phyloP scores from a whole-genome alignment of 2,113 vertebrate species.

The Equus przewalskii region DNA sequence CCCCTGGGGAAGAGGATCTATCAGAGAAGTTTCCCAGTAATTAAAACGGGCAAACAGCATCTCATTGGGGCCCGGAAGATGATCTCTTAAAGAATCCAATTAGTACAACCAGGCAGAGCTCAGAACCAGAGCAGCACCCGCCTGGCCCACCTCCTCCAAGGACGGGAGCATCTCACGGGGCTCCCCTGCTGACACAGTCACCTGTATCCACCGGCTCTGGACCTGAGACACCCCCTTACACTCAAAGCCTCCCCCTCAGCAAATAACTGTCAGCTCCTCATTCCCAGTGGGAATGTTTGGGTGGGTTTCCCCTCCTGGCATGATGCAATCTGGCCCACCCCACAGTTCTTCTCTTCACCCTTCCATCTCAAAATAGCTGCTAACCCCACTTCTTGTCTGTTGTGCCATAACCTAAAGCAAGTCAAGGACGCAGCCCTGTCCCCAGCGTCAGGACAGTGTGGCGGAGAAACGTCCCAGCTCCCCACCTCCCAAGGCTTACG shows the following conservation, averaged over 20 bases:
- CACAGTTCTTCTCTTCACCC: neutral
- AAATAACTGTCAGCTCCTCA: accelerated
- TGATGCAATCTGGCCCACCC: too few relatives aligned
- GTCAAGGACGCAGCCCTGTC: too few relatives aligned
- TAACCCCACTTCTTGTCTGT: neutral
- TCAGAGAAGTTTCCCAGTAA: neutral
- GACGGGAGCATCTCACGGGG: accelerated
- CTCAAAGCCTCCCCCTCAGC: neutral
- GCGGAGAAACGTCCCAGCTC: neutral
- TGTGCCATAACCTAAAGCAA: neutral
- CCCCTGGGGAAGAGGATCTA: neutral
- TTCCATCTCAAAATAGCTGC: accelerated
- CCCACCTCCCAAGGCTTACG: neutral
- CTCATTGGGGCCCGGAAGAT: accelerated
- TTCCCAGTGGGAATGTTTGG: neutral
- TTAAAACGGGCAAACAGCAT: neutral
- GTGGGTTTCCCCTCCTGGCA: too few relatives aligned
- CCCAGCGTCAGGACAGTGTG: too few relatives aligned
- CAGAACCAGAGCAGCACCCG: neutral
- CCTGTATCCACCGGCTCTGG: accelerated
- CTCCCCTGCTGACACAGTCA: neutral
- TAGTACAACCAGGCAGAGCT: neutral
- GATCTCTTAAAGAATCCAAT: neutral
- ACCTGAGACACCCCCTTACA: too few relatives aligned
- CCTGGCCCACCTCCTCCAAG: neutral